Percentiles rank a stretch among this genome's conserved stretches.
phyloP scores from a whole-genome alignment of 1,140 invertebrate species.

The Nixonia krombeini region DNA sequence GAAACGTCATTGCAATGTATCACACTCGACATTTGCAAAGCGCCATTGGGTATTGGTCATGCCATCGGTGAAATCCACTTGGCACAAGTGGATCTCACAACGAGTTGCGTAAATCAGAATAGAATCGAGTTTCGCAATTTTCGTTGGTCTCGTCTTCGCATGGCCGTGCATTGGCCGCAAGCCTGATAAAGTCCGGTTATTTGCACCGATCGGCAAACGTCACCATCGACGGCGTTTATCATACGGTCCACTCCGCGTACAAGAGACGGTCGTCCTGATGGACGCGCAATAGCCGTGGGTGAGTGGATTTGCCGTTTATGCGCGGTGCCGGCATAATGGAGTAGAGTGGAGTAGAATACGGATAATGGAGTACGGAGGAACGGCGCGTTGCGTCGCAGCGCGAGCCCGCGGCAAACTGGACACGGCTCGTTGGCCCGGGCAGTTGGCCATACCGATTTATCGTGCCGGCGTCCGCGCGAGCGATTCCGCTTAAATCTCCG shows the following conservation, averaged over 20 bases:
- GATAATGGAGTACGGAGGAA: conserved; percentile 71
- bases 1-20: no score
- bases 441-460: conserved; percentile 65
- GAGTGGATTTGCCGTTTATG: conserved; percentile 64
- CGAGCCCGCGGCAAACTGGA: conserved; percentile 49
- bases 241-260: conserved; percentile 18
- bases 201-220: conserved; percentile 39
- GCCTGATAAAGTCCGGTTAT: no score
- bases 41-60: no score
- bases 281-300: conserved; percentile 47
- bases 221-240: conserved; percentile 34
- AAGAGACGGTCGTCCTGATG: conserved; percentile 46
- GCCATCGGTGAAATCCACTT: no score
- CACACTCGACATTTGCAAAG: no score
- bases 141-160: no score
- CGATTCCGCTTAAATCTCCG: conserved; percentile 38
- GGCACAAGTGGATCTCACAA: no score
- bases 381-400: conserved; percentile 54
- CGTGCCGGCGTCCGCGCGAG: conserved; percentile 37
- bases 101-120: no score
- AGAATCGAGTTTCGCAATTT: no score
- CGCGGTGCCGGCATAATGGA: conserved; percentile 68
- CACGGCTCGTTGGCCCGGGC: conserved; percentile 63
- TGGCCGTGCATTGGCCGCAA: no score
- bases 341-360: conserved; percentile 66